Evolutionary conservation across 2,888 invertebrate species (phyloP).

Genomic region (Onthophagus sagittarius): DNA sequence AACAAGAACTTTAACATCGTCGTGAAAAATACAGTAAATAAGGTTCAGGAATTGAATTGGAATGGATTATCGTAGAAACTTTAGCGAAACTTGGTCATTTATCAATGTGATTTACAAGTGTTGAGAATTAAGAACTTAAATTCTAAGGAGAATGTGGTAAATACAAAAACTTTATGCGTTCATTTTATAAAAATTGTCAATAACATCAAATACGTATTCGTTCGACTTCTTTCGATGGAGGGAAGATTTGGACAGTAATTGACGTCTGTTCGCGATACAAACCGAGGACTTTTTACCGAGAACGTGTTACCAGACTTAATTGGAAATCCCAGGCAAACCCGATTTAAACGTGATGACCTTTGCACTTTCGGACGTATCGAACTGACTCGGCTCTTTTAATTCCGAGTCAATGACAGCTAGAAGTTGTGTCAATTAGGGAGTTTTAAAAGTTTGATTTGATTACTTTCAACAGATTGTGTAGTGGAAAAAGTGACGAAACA

Average conservation of each 20-base stretch:
- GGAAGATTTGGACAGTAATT: not conserved
- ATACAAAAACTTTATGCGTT: too few species aligned
- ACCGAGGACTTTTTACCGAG: not conserved
- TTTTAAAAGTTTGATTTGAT: not conserved
- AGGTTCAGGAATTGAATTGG: not conserved
- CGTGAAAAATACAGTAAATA: not conserved
- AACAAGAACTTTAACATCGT: not conserved
- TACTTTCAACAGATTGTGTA: not conserved
- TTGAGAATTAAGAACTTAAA: too few species aligned
- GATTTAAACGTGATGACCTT: not conserved
- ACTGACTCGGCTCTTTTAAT: not conserved
- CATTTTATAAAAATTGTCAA: not conserved
- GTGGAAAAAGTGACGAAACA: not conserved
- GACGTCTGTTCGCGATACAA: not conserved
- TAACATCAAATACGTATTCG: not conserved
- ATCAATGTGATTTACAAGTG: not conserved
- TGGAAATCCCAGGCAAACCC: not conserved
- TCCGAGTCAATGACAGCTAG: not conserved
- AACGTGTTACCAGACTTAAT: not conserved
- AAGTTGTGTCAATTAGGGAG: not conserved
- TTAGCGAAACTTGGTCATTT: not conserved
- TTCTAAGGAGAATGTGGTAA: too few species aligned
- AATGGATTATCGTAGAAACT: not conserved
- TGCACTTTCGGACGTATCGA: not conserved
- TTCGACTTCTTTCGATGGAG: not conserved